Percentiles rank a stretch among this genome's conserved stretches.
Conservation (phyloP, 2,888 invertebrate species). For the Molanna angustata region DNA sequence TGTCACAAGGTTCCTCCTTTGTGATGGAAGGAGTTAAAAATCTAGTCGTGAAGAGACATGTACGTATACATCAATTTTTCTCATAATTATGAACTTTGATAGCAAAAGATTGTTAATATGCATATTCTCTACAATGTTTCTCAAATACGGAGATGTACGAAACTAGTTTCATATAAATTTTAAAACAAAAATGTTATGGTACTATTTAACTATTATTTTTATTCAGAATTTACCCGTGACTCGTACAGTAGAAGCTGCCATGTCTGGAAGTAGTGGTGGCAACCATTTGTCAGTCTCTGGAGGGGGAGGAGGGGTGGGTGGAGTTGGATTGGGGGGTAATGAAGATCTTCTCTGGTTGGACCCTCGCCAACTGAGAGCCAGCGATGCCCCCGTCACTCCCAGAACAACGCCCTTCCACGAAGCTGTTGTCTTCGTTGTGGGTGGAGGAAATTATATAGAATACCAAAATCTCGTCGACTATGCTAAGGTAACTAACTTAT, state of each 20-base stretch:
- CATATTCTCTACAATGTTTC: not conserved
- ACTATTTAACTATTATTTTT: not conserved
- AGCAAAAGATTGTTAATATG: too few relatives aligned
- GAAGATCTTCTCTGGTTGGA: constrained; percentile 93
- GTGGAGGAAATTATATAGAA: constrained; percentile 98
- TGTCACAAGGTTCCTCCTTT: constrained; percentile 95
- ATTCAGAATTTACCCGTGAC: constrained; percentile 89
- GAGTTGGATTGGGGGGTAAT: constrained; percentile 67
- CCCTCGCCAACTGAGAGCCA: constrained; percentile 85
- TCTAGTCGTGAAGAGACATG: constrained; percentile 96
- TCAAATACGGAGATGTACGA: too few relatives aligned
- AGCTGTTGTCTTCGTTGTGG: constrained; percentile 87
- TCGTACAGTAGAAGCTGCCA: constrained; percentile 77
- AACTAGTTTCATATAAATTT: too few relatives aligned
- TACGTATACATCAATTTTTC: constrained; percentile 48
- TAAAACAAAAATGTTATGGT: too few relatives aligned
- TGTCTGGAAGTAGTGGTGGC: constrained; percentile 78
- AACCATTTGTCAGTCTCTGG: constrained; percentile 77
- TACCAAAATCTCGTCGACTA: constrained; percentile 98
- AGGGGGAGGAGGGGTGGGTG: constrained; percentile 55
- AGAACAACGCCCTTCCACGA: constrained; percentile 73
- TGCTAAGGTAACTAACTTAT: constrained; percentile 71
- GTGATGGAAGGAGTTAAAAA: constrained; percentile 99
- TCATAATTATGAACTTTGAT: not conserved
- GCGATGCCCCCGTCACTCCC: constrained; percentile 62